Base-by-base conservation (phyloP, 2,888 invertebrate genomes). In the Hirtodrosophila histrioides region DNA sequence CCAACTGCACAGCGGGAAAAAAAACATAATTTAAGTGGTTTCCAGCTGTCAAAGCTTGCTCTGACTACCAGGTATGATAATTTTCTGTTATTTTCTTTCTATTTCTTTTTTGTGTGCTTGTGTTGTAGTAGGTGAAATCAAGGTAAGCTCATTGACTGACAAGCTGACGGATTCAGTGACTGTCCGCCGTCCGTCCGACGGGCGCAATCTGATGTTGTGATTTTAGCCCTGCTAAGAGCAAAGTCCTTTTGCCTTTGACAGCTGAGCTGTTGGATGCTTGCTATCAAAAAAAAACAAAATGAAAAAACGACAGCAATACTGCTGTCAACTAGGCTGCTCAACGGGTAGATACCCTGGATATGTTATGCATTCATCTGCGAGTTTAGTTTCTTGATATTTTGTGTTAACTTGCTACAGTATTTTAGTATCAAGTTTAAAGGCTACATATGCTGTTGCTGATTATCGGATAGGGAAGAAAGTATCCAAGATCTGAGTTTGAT, bases 11-110 rank as follows among this genome's bases (percentile, higher is more conserved):
- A 82, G 88, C 88, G 61, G 81, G 88, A 62, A 17, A 17, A 17
- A 17, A 17, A 17, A 75, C 69, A 88, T 82, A 85, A 82, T 82
- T 82, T 87, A 85, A 88, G 86, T 86, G 82, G 84, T 88, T 88
- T 83, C 87, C 88, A 83, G 85, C 87, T 88, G 87, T 84, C 88
- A 86, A 84, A 86, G 85, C 80, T 83, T 70, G 55, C 66, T 51
- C 37, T 49, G 39, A 17, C 12, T 37, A 27, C 33, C 58, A 68
- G 78, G 51, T 74, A 78, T 74, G 78, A 78, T 78, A 74, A 78
- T 75, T 68, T 66, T 31, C 43, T 29, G 39, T 46, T 43, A 17
- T 51, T 64, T 46, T 43, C 11, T 51, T 64, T 45, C 40, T 12
- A 24, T 58, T 41, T 27, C 31, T 39, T 41, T 36, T 33, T 27